Evolutionary conservation across 2,797 vertebrate species (phyloP), one percentile per base, ranked within the genome.

Genomic region (Argentina silus): DNA sequence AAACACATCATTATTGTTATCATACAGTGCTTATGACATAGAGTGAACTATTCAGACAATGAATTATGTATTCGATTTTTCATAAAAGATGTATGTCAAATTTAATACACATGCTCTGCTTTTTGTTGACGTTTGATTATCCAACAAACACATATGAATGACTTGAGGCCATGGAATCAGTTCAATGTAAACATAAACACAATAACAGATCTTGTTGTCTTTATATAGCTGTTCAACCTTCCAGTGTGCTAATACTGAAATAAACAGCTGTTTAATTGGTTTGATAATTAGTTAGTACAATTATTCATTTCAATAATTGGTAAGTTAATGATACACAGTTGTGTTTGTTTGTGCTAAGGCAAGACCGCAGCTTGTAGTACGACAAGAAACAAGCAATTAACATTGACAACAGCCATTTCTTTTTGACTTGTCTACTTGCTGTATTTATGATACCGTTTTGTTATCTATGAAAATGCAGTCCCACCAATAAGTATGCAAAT

Each of bases 341-440:
- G 44, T 21, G 27, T 19, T 21, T 48, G 36, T 70, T 70, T 72
- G 57, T 69, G 71, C 9, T 14, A 47, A 77, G 59, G 69, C 45
- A 74, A 67, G 53, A 53, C 36, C 51, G 36, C 6, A 19, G 69
- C 68, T 73, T 69, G 64, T 23, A 73, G 51, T 42, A 0, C 48
- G 53, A 70, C 53, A 65, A 48, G 50, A 17, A 57, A 19, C 57
- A 12, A 73, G 55, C 61, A 36, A 77, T 78, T 81, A 74, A 65
- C 78, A 89, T 89, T 45, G 81, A 86, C 85, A 68, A 48, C 9
- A 75, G 66, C 77, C 73, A 78, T 80, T 78, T 75, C 78, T 73
- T 75, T 88, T 85, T 76, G 78, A 19, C 21, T 62, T 21, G 43
- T 60, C 19, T 53, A 4, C 66, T 36, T 21, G n/a, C 17, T 47